Evolutionary conservation across 1,140 invertebrate genomes (phyloP), one percentile per base, ranked within the genome.

Genomic region (Nylanderia fulva): DNA sequence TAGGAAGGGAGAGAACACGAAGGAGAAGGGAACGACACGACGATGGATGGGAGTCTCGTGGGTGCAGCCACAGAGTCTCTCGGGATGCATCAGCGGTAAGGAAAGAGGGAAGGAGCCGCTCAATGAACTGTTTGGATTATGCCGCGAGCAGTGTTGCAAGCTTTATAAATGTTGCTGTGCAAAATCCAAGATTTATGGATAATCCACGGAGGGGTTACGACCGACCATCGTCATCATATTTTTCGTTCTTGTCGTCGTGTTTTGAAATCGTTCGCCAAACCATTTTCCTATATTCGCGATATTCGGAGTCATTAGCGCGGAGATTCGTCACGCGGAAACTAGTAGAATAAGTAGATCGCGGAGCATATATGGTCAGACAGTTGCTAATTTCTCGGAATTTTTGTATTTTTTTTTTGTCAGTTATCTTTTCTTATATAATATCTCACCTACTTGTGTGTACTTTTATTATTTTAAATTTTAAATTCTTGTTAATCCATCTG

Each of bases 21-120:
- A 84, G 56, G 86, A 90, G 88, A 90, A 88, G 88, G 90, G 91
- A 91, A 91, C 89, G 85, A 88, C 86, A 82, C 75, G 74, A 80
- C 87, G 90, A 92, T 90, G 86, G 92, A 92, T 92, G 90, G 86
- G 90, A 86, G 86, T 75, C 87, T 90, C 89, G 92, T 93, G 91
- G 92, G 92, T 92, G 92, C 91, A 92, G 91, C 88, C 80, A 85
- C 75, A n/a, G n/a, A n/a, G 71, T 85, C 61, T 82, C 87, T 45
- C 86, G 82, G 88, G 88, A 85, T 74, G 86, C 72, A 69, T 68
- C 52, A 33, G 39, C 29, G 15, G 2, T 15, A 48, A 27, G 8
- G 58, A 61, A 27, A 29, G 8, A 42, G 33, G 56, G 21, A 60
- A 24, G 39, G 36, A 60, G 24, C 36, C n/a, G 68, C 77, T 82